Base-by-base conservation (phyloP, 2,113 vertebrate genomes). In the Strix uralensis region DNA sequence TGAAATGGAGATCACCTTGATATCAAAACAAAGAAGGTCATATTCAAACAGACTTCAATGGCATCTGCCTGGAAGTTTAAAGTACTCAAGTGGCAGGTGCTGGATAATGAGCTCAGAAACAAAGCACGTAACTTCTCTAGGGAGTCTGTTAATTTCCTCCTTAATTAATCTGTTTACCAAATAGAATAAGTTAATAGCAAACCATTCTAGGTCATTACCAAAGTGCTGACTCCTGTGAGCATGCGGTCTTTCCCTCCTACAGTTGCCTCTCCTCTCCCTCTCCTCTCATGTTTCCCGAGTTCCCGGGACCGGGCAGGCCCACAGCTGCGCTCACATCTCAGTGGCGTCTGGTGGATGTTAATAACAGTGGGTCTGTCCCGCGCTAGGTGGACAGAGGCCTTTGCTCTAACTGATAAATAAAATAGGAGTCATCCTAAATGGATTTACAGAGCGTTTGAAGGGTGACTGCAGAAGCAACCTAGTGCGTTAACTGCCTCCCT, bases 11-110 rank as follows among this genome's bases (percentile, higher is more conserved):
- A 81, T 94, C 94, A 90, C 85, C 81, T 96, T 83, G 59, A 29
- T 86, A 88, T 20, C 49, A 73, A 90, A 94, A 90, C 71, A 92
- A 85, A 94, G 93, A 88, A 92, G 94, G 85, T 93, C 88, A 88
- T 42, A 73, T 59, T 93, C 90, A 94, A 82, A 58, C 16, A 77
- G 87, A 70, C 79, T 88, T 77, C 74, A 94, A 0, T 10, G n/a
- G 27, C 16, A 42, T 23, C 81, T 73, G 78, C 70, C 62, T 90
- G 85, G 11, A 93, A 66, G 67, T 73, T 52, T 82, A 15, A 91
- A 86, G 54, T 4, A 15, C 21, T 70, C 18, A 4, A 70, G 46
- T 29, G 71, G 85, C 88, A 88, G 58, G 55, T 66, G 67, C 61
- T 62, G 85, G 92, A 52, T 90, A 72, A 94, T 20, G 62, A 93